Percentiles rank a stretch among this genome's conserved stretches.
Conservation (phyloP, 2,113 vertebrate genomes). For the Hemichromis elongatus region DNA sequence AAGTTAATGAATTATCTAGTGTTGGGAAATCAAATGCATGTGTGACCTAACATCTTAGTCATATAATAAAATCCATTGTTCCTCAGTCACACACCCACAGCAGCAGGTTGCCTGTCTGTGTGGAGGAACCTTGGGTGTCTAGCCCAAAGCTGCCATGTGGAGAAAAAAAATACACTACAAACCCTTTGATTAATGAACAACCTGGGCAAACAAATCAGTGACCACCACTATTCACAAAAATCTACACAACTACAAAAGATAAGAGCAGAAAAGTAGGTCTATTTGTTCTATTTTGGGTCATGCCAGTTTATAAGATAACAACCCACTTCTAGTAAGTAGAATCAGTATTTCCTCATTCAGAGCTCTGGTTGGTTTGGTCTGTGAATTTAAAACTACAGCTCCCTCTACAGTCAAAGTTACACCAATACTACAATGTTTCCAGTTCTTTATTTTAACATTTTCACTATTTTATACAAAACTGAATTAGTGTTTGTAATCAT, state of each 20-base stretch:
- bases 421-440: not conserved
- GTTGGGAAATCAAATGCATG: not conserved
- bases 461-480: not conserved
- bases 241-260: not conserved
- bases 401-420: slow-evolving; percentile 1
- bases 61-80: not conserved
- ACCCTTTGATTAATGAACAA: not conserved
- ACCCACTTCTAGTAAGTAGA: not conserved
- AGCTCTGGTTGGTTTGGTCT: not conserved
- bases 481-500: not conserved
- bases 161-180: not conserved
- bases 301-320: not conserved
- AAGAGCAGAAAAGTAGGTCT: not conserved
- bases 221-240: not conserved
- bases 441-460: not conserved
- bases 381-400: not conserved
- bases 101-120: not conserved
- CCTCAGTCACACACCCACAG: not conserved
- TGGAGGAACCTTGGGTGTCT: not conserved
- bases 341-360: not conserved
- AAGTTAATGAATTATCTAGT: not conserved
- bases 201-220: not conserved
- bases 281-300: not conserved
- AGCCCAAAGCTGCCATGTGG: not conserved
- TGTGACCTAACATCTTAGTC: not conserved